Conservation (phyloP, 2,113 vertebrate genomes). For the Tringa solitaria region DNA sequence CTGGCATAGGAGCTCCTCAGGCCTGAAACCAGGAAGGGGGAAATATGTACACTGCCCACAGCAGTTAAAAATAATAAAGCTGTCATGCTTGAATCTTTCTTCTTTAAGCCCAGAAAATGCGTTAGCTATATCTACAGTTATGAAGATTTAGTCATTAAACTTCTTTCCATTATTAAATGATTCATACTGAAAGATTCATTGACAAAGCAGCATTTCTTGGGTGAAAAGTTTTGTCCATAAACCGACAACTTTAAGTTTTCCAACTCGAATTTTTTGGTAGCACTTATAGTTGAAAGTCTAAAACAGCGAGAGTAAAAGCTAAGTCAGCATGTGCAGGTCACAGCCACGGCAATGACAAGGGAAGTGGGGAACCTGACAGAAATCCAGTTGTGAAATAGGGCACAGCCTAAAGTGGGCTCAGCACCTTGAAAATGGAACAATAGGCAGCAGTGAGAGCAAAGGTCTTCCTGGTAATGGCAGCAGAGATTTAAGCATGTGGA, state of each 20-base stretch:
- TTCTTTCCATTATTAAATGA: background rate
- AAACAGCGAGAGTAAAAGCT: background rate
- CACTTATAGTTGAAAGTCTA: background rate
- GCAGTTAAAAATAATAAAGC: background rate
- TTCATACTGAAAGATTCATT: background rate
- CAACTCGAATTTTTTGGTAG: background rate
- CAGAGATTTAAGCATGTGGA: background rate
- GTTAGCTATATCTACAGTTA: background rate
- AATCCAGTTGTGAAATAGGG: background rate
- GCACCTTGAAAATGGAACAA: background rate
- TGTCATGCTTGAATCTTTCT: background rate
- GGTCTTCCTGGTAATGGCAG: background rate
- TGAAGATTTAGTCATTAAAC: background rate
- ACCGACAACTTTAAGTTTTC: background rate
- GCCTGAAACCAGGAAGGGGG: constrained; percentile 71
- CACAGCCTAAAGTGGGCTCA: background rate
- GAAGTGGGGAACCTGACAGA: background rate
- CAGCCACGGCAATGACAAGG: background rate
- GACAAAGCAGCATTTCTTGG: background rate
- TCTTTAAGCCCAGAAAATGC: background rate
- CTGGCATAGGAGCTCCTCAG: constrained; percentile 90
- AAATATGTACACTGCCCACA: accelerated
- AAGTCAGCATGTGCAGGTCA: background rate
- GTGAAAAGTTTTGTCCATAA: background rate
- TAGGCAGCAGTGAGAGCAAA: accelerated